Conservation (phyloP, 92 coral and sea anemone genomes). For the Phenganax stokvisi region DNA sequence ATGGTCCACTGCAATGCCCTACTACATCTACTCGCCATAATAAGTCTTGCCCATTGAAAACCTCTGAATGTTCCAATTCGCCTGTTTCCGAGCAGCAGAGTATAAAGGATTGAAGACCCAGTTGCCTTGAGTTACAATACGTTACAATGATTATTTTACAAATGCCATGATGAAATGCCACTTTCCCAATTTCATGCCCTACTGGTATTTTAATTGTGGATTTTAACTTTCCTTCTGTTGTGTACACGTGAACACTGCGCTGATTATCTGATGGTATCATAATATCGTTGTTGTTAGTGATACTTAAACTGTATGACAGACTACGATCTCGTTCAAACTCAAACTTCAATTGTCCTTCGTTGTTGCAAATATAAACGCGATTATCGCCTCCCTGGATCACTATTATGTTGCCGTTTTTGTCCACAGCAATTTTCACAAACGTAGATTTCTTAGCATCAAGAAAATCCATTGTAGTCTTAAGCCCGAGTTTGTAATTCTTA, state of each 20-base stretch:
- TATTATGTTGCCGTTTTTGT: background rate
- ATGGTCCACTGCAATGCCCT: background rate
- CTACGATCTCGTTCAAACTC: background rate
- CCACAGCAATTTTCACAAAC: slow-evolving; percentile 7
- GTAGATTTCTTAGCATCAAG: background rate
- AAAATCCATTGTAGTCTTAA: background rate
- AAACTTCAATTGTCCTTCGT: background rate
- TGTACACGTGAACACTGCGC: background rate
- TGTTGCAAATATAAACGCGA: background rate
- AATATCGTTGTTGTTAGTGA: background rate
- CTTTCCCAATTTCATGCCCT: background rate
- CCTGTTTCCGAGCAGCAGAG: background rate
- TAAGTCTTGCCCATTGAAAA: background rate
- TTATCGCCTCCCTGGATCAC: background rate
- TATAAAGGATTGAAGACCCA: background rate
- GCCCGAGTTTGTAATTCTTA: background rate
- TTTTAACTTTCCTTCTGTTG: background rate
- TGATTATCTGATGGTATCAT: slow-evolving; percentile 8
- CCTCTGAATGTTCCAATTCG: background rate
- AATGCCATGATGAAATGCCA: background rate
- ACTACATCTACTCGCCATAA: background rate
- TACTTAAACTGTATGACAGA: background rate
- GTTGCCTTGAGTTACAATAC: background rate
- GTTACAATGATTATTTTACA: background rate
- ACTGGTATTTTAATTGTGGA: background rate